A percentile compares a stretch with the other conserved stretches of the same genome.
phyloP scores from a whole-genome alignment of 2,888 invertebrate species.

The Lomographa bimaculata region DNA sequence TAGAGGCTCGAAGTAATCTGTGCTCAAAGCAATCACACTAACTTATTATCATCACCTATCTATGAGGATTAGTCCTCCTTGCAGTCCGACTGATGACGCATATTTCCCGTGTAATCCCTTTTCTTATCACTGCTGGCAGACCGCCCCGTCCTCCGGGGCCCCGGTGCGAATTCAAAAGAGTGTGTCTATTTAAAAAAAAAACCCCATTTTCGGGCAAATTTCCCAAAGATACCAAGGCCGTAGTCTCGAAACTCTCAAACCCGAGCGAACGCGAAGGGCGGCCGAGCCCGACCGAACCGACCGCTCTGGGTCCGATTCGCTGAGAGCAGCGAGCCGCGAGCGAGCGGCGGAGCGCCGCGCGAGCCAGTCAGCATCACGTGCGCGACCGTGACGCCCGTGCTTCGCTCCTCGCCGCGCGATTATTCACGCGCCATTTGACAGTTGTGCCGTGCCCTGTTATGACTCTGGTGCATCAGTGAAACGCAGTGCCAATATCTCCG shows the following conservation, averaged over 20 bases:
- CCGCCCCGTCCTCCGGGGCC: no score
- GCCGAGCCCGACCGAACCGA: constrained; percentile 11
- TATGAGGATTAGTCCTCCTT: constrained; percentile 16
- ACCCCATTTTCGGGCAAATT: constrained; percentile 51
- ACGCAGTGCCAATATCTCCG: constrained; percentile 63
- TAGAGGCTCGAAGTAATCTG: no score
- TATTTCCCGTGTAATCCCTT: constrained; percentile 17
- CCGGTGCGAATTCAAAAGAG: constrained; percentile 19
- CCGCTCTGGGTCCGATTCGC: constrained; percentile 34
- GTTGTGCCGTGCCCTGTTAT: constrained; percentile 71
- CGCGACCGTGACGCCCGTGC: constrained; percentile 64
- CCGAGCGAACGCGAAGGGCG: constrained; percentile 55
- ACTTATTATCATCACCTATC: constrained; percentile 5
- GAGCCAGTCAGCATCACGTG: constrained; percentile 80
- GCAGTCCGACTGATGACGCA: constrained; percentile 19
- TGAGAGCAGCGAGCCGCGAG: constrained; percentile 17
- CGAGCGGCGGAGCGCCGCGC: constrained; percentile 51
- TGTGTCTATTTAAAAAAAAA: constrained; percentile 28
- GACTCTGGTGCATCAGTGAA: constrained; percentile 67
- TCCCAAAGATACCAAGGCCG: constrained; percentile 53
- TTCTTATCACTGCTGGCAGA: constrained; percentile 17
- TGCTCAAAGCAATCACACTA: constrained; percentile 7
- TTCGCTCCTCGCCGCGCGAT: constrained; percentile 43
- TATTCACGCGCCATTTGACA: constrained; percentile 77
- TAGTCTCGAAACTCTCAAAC: no score